Evolutionary conservation across 1,140 invertebrate genomes (phyloP), one percentile per base, ranked within the genome.

Genomic region (Colletes latitarsis): DNA sequence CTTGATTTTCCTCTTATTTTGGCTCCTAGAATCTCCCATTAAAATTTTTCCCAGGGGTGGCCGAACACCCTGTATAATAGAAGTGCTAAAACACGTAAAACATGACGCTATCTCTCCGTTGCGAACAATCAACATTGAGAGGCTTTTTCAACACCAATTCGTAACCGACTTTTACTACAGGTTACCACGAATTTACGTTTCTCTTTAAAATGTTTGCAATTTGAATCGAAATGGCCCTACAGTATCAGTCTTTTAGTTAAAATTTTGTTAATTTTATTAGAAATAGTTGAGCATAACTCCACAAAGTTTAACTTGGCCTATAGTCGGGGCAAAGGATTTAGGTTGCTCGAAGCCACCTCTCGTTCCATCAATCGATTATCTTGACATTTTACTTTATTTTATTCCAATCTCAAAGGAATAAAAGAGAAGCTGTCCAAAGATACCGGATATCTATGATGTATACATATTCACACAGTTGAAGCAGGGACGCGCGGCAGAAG

Each of bases 241-340:
- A 88, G 80, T 85, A 86, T 93, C 91, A 93, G 92, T 93, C 92
- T 93, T 92, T 87, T 81, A 72, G 71, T 90, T 86, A 77, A 80
- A 89, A 87, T 88, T 89, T 90, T 89, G 82, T 85, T 83, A 87
- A 79, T 89, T 83, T 77, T n/a, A 86, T 86, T 83, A 86, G 60
- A 82, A 60, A 81, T 85, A 85, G 76, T 85, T 85, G 83, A 85
- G 83, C 84, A 86, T 83, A 82, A 85, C 53, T 63, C 21, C 70
- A 19, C 53, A 58, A 77, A 79, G 62, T 85, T 30, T 52, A 30
- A 82, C 52, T 14, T 69, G 80, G 74, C 46, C n/a, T 77, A 39
- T 39, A 41, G 60, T 63, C 15, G 6, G 39, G 41, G 14, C 17
- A 63, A 63, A 39, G 41, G 30, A 41, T 8, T 41, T 63, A 41